Percentiles rank a stretch among this genome's conserved stretches.
Evolutionary conservation across 2,888 invertebrate species (phyloP).

Genomic region (Cremastinae sp.): DNA sequence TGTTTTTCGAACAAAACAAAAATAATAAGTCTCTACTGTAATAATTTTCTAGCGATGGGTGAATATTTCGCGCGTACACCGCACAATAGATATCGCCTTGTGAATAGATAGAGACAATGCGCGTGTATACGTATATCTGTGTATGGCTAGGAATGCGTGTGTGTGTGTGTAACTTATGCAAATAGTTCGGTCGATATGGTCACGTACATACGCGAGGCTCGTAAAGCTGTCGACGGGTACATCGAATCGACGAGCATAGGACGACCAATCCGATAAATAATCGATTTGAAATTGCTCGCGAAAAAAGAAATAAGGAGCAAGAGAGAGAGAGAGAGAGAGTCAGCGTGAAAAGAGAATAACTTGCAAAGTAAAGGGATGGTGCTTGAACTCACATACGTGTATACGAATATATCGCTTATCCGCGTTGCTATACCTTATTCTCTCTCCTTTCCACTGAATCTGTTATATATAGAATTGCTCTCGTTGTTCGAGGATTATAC

Average conservation of each 20-base stretch:
- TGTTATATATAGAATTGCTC: slow-evolving; percentile 46
- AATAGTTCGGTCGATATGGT: slow-evolving; percentile 40
- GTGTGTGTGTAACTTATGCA: slow-evolving; percentile 12
- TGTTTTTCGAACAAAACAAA: too few species aligned
- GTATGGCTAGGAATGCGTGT: neutral
- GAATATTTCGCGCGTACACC: too few species aligned
- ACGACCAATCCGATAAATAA: slow-evolving; percentile 57
- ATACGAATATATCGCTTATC: slow-evolving; percentile 21
- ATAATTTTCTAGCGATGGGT: too few species aligned
- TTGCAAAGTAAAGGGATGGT: slow-evolving; percentile 29
- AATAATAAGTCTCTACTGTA: too few species aligned
- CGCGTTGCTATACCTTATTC: slow-evolving; percentile 22
- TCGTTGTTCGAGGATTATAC: slow-evolving; percentile 51
- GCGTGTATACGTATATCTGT: neutral
- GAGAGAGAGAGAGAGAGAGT: slow-evolving; percentile 10
- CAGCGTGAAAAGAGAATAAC: slow-evolving; percentile 45
- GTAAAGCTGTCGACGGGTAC: slow-evolving; percentile 54
- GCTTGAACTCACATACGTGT: slow-evolving; percentile 24
- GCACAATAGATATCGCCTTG: neutral
- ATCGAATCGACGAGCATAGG: slow-evolving; percentile 51
- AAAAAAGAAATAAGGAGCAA: neutral
- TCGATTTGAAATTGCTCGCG: slow-evolving; percentile 43
- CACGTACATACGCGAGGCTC: slow-evolving; percentile 26
- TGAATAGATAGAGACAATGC: too few species aligned
- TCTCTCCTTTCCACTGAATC: slow-evolving; percentile 18